Conservation (phyloP, 2,888 invertebrate genomes). For the Lepeophtheirus nordmannii region DNA sequence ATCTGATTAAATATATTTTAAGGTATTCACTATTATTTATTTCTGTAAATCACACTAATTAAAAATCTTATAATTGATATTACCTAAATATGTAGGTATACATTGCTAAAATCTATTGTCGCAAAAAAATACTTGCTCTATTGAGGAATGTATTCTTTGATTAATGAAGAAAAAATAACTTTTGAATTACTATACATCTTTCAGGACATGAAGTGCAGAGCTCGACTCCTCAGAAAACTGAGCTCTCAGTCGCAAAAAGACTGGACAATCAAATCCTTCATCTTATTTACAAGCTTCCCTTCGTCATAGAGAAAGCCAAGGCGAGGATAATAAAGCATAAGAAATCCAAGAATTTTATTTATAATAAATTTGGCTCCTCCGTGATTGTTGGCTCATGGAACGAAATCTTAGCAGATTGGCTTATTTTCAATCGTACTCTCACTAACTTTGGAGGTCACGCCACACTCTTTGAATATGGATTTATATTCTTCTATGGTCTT, state of each 20-base stretch:
- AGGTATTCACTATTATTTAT: too few species aligned
- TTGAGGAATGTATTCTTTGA: too few species aligned
- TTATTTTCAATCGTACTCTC: constrained; percentile 16
- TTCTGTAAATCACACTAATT: too few species aligned
- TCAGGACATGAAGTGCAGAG: too few species aligned
- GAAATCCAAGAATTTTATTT: neutral
- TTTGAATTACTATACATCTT: too few species aligned
- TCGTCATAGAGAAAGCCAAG: neutral
- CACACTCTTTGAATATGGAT: constrained; percentile 11
- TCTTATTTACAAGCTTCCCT: neutral
- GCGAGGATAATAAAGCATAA: neutral
- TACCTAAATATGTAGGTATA: too few species aligned
- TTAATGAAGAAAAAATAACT: too few species aligned
- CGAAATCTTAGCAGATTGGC: constrained; percentile 10
- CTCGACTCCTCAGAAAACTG: too few species aligned
- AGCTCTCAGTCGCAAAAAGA: neutral
- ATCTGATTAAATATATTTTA: too few species aligned
- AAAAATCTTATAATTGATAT: too few species aligned
- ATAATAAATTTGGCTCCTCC: constrained; percentile 5
- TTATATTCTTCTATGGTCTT: constrained; percentile 10
- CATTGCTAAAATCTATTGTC: too few species aligned
- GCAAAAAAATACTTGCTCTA: too few species aligned
- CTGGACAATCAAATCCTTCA: constrained; percentile 6
- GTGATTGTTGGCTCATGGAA: constrained; percentile 11
- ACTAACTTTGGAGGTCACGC: neutral